Evolutionary conservation across 2,113 vertebrate genomes (phyloP), one percentile per base, ranked within the genome.

Genomic region (Lagopus muta): DNA sequence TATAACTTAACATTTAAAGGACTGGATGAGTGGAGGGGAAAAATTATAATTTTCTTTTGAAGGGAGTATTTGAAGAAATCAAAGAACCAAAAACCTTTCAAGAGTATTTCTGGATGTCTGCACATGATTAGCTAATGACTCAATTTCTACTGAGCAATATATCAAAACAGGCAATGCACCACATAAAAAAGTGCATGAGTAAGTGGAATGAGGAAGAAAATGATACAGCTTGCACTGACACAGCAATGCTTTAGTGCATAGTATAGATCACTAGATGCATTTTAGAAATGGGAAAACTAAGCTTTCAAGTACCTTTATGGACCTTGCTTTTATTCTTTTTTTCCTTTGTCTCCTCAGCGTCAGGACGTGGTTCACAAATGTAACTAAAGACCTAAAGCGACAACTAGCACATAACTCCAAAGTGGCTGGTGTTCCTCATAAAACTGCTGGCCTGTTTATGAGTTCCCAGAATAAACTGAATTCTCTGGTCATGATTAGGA

Each of bases 91-190:
- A 85, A 75, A 61, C 13, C 20, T 94, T 94, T 91, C 62, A 91
- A 73, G 71, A 78, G 9, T 30, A 18, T 85, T 85, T 94, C 64
- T 91, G 58, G 34, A 48, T 95, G 40, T 79, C 82, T 94, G 52
- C 69, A 70, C 20, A 13, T 10, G 47, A 64, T 81, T 84, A 78
- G 20, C 30, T 81, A 82, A 62, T 66, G 81, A 91, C 27, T 70
- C 28, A 30, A 22, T 81, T 72, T 83, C 69, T 77, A 0, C 3
- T 5, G 61, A 91, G 60, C 24, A 84, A 52, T 54, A 45, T 19
- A 67, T 82, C 28, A 81, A 77, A 90, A 22, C 2, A 92, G 45
- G 22, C n/a, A 82, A 25, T 12, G 25, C 38, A 55, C 38, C 47
- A 22, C 24, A 13, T 62, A 67, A 45, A 11, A 9, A 20, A 32